These are phyloP conservation scores for Atta cephalotes DNA, from an alignment of 1,140 invertebrate genomes.

Conservation along the genomic window DNA sequence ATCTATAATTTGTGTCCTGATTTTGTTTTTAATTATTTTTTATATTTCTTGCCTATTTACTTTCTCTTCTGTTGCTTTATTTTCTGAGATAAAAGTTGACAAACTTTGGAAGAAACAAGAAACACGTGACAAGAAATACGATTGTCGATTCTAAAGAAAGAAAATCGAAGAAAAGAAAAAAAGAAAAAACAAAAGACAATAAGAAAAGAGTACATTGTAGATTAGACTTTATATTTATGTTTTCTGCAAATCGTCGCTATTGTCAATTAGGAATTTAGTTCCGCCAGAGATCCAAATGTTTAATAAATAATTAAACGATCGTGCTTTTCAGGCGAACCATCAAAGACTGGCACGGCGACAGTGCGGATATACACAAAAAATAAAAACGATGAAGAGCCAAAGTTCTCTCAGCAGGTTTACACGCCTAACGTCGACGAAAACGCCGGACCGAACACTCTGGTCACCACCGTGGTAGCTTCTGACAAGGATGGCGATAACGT, in stretches of 20 bases:
- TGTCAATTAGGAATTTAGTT: not conserved
- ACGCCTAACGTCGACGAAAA: conserved; percentile 98
- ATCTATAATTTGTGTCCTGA: too few relatives aligned
- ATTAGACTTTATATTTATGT: not conserved
- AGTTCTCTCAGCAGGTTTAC: conserved; percentile 98
- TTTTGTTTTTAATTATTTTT: too few relatives aligned
- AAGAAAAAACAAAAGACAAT: too few relatives aligned
- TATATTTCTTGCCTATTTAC: too few relatives aligned
- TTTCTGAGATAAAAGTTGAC: too few relatives aligned
- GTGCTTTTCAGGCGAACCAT: conserved; percentile 90
- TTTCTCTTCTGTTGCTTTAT: too few relatives aligned
- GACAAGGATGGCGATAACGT: conserved; percentile 98
- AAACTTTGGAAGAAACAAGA: too few relatives aligned
- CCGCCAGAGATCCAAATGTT: not conserved
- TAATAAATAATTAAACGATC: not conserved
- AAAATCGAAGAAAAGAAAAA: too few relatives aligned
- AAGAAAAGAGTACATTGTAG: too few relatives aligned
- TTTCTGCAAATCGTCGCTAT: not conserved
- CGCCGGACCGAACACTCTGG: conserved; percentile 96
- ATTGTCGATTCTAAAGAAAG: too few relatives aligned
- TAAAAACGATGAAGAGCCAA: conserved; percentile 98
- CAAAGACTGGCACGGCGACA: conserved; percentile 96
- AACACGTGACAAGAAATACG: too few relatives aligned
- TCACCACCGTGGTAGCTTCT: conserved; percentile 97
- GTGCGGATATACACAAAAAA: conserved; percentile 98